Conservation (phyloP, 2,113 vertebrate species). For the Microcebus lehilahytsara region DNA sequence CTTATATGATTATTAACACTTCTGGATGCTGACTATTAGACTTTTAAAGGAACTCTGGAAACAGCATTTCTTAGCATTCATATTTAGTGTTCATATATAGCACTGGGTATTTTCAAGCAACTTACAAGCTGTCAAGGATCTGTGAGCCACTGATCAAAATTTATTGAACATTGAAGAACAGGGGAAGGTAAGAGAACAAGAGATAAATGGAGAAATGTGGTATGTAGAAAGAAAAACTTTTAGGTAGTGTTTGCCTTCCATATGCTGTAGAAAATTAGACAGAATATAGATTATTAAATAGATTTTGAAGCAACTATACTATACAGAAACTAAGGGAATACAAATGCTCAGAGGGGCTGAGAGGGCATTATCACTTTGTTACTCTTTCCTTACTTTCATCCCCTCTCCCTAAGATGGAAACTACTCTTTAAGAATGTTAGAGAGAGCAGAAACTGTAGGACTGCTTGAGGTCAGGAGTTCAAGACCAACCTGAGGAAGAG, state of each 20-base stretch:
- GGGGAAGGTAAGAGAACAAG: not conserved
- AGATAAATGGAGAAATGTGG: slow-evolving; percentile 33
- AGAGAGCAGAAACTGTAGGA: not conserved
- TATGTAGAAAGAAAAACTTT: not conserved
- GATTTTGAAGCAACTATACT: not conserved
- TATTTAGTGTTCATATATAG: slow-evolving; percentile 23
- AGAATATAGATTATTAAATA: not conserved
- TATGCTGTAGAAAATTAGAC: not conserved
- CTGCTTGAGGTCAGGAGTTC: too few species aligned
- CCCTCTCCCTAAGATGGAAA: not conserved
- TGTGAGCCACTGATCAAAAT: slow-evolving; percentile 42
- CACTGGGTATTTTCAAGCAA: slow-evolving; percentile 30
- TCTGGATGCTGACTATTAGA: slow-evolving; percentile 55
- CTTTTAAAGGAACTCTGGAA: slow-evolving; percentile 42
- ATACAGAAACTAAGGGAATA: not conserved
- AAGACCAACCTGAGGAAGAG: too few species aligned
- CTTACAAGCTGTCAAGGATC: slow-evolving; percentile 47
- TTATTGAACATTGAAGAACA: slow-evolving; percentile 50
- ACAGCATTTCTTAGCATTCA: slow-evolving; percentile 25
- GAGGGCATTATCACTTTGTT: not conserved
- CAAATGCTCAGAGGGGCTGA: not conserved
- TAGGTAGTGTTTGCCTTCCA: not conserved
- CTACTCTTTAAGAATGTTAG: not conserved
- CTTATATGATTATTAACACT: slow-evolving; percentile 51
- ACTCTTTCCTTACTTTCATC: not conserved